Conservation (phyloP, 2,888 invertebrate genomes). For the Brenthis ino region DNA sequence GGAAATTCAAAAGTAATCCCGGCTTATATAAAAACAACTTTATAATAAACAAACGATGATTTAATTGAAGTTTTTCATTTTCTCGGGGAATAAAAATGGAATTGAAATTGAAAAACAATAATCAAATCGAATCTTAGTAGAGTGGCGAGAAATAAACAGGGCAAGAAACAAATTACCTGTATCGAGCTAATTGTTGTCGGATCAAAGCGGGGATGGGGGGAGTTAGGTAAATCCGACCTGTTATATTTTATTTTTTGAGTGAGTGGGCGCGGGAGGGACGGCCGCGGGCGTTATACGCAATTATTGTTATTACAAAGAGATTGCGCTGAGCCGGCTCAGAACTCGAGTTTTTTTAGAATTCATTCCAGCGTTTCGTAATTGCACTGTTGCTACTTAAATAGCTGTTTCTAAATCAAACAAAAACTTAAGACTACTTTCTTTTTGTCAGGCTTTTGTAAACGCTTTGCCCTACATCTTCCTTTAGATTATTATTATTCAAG, state of each 20-base stretch:
- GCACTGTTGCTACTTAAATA: conserved; percentile 41
- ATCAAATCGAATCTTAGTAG: conserved; percentile 67
- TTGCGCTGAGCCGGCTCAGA: conserved; percentile 73
- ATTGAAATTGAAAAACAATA: conserved; percentile 65
- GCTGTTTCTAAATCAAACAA: conserved; percentile 25
- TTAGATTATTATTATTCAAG: no score
- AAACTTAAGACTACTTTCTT: conserved; percentile 19
- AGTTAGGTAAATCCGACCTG: conserved; percentile 68
- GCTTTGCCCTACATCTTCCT: neutral
- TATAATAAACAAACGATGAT: conserved; percentile 48
- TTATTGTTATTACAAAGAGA: conserved; percentile 82
- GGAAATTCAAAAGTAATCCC: conserved; percentile 42
- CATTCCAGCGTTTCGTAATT: conserved; percentile 61
- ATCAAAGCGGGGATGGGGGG: conserved; percentile 64
- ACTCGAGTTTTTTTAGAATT: conserved; percentile 66
- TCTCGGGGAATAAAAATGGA: conserved; percentile 45
- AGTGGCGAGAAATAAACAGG: conserved; percentile 58
- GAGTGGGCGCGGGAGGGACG: conserved; percentile 51
- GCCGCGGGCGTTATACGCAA: conserved; percentile 74
- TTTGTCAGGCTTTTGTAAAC: neutral
- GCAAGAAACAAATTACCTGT: conserved; percentile 75
- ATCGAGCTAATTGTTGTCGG: conserved; percentile 75
- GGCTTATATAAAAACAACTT: conserved; percentile 45
- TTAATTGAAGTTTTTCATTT: conserved; percentile 57
- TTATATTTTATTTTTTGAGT: conserved; percentile 56